phyloP scores from a whole-genome alignment of 2,797 vertebrate genomes.

The Danio albolineatus region DNA sequence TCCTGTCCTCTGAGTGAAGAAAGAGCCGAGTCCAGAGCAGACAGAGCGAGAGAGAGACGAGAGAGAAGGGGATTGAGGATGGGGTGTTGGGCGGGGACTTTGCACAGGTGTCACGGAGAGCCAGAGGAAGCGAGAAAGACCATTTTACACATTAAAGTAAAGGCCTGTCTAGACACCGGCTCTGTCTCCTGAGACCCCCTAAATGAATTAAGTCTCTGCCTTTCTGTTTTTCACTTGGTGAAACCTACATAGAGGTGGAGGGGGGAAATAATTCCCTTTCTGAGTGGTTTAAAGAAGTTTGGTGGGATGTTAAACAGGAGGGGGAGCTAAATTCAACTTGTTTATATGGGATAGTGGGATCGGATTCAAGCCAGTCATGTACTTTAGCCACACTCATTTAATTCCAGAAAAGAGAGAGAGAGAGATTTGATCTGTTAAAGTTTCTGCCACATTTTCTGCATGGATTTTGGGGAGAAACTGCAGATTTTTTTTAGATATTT shows the following conservation, averaged over 20 bases:
- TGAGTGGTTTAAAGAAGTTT: constrained; percentile 42
- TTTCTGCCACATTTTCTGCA: not conserved
- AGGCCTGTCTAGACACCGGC: constrained; percentile 69
- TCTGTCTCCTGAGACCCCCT: constrained; percentile 53
- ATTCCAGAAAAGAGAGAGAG: not conserved
- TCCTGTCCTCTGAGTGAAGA: constrained; percentile 56
- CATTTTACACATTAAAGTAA: constrained; percentile 78
- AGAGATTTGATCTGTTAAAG: not conserved
- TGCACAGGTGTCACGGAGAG: constrained; percentile 60
- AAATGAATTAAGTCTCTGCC: constrained; percentile 60
- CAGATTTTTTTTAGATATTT: too few relatives aligned
- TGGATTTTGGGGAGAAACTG: not conserved
- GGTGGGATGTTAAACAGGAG: constrained; percentile 36
- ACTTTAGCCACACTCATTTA: not conserved
- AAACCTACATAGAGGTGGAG: constrained; percentile 21
- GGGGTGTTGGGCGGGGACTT: constrained; percentile 17
- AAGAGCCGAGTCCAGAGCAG: constrained; percentile 68
- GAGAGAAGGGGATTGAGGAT: not conserved
- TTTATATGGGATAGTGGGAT: constrained; percentile 12
- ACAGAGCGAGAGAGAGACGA: constrained; percentile 32
- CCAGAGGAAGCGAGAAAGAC: constrained; percentile 28
- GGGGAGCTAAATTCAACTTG: constrained; percentile 47
- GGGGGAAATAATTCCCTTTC: constrained; percentile 20
- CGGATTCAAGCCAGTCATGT: not conserved
- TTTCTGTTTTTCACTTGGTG: constrained; percentile 45